phyloP scores from a whole-genome alignment of 2,888 invertebrate genomes.

The Oligia strigilis region DNA sequence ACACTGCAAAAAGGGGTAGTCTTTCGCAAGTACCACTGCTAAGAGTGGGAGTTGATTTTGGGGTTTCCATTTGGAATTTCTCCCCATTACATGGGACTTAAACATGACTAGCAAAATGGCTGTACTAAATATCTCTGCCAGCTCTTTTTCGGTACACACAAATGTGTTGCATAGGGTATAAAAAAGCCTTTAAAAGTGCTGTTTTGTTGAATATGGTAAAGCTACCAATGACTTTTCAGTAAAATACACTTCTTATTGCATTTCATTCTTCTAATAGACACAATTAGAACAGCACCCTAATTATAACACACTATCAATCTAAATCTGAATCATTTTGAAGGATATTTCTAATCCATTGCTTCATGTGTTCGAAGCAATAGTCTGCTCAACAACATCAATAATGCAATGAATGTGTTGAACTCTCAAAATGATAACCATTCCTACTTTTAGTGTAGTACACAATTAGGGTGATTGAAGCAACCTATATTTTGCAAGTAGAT shows the following conservation, averaged over 20 bases:
- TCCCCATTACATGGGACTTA: not conserved
- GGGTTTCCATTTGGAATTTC: not conserved
- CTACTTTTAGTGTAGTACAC: no score
- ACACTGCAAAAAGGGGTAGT: not conserved
- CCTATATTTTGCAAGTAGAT: constrained; percentile 6
- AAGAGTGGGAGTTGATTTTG: not conserved
- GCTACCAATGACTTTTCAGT: not conserved
- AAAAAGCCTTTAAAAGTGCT: not conserved
- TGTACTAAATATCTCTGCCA: not conserved
- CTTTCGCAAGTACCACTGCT: not conserved
- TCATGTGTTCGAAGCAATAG: no score
- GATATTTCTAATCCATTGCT: no score
- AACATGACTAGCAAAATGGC: not conserved
- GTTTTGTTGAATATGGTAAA: not conserved
- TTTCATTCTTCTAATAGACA: not conserved
- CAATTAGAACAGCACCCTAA: not conserved
- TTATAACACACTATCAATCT: no score
- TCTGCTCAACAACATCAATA: no score
- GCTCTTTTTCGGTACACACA: not conserved
- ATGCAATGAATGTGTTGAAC: no score
- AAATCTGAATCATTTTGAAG: no score
- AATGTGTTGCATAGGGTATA: no score
- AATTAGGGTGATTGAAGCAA: not conserved
- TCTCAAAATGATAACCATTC: no score
- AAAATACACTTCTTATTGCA: not conserved